A percentile compares a stretch with the other conserved stretches of the same genome.
Evolutionary conservation across 2,797 vertebrate species (phyloP).

Genomic region (Sylvia borin): DNA sequence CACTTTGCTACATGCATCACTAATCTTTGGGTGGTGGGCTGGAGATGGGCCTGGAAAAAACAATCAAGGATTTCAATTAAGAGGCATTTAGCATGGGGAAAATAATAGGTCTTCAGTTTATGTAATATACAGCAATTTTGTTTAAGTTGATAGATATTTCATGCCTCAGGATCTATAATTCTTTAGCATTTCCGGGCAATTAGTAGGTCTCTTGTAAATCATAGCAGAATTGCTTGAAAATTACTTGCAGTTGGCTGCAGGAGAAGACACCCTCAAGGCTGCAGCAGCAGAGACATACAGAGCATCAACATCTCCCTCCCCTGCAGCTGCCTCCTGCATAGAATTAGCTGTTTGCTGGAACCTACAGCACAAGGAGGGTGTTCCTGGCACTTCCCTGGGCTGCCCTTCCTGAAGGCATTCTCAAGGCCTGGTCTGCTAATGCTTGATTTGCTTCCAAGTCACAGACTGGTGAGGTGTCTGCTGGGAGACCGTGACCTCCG

Average conservation of each 20-base stretch:
- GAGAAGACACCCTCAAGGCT: neutral
- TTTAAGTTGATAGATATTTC: neutral
- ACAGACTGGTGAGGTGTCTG: neutral
- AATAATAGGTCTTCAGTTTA: neutral
- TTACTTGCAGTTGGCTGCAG: neutral
- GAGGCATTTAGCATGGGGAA: neutral
- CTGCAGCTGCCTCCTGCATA: neutral
- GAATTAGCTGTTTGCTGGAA: neutral
- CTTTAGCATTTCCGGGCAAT: neutral
- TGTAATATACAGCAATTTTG: neutral
- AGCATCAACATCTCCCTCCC: neutral
- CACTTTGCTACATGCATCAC: neutral
- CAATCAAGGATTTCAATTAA: constrained; percentile 7
- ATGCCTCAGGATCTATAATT: neutral
- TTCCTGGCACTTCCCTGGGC: neutral
- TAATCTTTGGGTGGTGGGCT: neutral
- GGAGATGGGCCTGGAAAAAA: constrained; percentile 29
- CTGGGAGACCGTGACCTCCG: neutral
- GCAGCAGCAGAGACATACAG: neutral
- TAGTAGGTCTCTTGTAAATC: neutral
- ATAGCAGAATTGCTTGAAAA: neutral
- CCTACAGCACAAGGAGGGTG: neutral
- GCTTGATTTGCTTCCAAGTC: neutral
- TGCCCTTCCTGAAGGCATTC: neutral
- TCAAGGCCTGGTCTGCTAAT: neutral